A percentile compares a stretch with the other conserved stretches of the same genome.
phyloP scores from a whole-genome alignment of 2,888 invertebrate species.

The Pseudanteris insignis region DNA sequence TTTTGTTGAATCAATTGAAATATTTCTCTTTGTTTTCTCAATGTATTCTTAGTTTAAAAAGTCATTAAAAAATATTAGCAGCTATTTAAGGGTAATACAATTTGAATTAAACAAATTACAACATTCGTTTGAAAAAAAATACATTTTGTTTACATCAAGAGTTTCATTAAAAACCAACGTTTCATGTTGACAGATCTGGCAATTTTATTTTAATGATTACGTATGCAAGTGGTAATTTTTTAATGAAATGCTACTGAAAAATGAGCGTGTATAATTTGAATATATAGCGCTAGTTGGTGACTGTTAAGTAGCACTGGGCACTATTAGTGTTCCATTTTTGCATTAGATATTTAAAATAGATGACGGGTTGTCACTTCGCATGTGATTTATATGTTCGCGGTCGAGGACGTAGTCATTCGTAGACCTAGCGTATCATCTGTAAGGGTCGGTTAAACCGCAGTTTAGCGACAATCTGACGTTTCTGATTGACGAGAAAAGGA shows the following conservation, averaged over 20 bases:
- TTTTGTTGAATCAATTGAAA: too few relatives aligned
- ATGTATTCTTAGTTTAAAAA: too few relatives aligned
- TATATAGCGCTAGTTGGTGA: constrained; percentile 8
- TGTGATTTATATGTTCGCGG: constrained; percentile 55
- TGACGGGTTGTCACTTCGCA: constrained; percentile 50
- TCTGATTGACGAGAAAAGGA: constrained; percentile 41
- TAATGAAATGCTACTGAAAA: constrained; percentile 18
- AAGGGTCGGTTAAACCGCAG: constrained; percentile 32
- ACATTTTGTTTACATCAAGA: too few relatives aligned
- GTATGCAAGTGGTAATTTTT: background rate
- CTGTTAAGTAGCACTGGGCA: constrained; percentile 8
- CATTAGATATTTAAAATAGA: constrained; percentile 51
- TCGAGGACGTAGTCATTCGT: constrained; percentile 50
- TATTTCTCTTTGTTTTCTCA: too few relatives aligned
- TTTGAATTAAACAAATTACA: too few relatives aligned
- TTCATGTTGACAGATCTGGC: background rate
- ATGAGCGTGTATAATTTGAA: constrained; percentile 32
- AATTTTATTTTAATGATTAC: background rate
- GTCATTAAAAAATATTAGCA: too few relatives aligned
- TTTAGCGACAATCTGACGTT: constrained; percentile 28
- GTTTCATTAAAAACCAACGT: background rate
- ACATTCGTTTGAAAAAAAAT: too few relatives aligned
- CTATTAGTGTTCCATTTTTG: constrained; percentile 50
- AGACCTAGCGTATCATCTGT: constrained; percentile 38
- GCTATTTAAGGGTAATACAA: too few relatives aligned